phyloP scores from a whole-genome alignment of 2,797 vertebrate genomes.

The Halcyon chelicuti region DNA sequence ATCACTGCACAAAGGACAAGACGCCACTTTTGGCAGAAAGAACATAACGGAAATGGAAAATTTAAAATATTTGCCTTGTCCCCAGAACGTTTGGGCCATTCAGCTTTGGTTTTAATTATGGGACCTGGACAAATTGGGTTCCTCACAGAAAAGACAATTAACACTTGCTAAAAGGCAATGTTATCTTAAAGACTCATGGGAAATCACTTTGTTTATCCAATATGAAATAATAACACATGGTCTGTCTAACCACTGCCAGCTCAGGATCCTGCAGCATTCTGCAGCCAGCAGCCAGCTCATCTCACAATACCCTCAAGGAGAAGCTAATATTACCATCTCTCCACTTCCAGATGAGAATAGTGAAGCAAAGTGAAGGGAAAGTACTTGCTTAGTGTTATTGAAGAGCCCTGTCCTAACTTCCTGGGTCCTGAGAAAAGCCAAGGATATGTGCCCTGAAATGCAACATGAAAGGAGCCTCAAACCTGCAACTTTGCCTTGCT shows the following conservation, averaged over 20 bases:
- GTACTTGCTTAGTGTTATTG: neutral
- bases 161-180: neutral
- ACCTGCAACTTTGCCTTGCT: neutral
- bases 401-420: neutral
- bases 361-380: neutral
- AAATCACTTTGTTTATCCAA: slow-evolving; percentile 15
- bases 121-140: neutral
- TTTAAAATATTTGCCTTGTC: neutral
- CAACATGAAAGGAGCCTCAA: neutral
- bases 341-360: neutral
- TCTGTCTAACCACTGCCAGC: neutral
- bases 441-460: neutral
- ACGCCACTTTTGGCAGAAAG: neutral
- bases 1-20: neutral
- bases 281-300: neutral
- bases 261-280: neutral
- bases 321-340: neutral
- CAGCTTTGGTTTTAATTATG: neutral
- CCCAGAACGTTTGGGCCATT: neutral
- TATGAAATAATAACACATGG: neutral
- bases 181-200: neutral
- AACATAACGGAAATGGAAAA: neutral
- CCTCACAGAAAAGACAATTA: slow-evolving; percentile 23
- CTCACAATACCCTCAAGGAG: neutral
- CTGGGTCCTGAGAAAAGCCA: neutral